Conservation (phyloP, 1,140 invertebrate species). For the Latrodectus geometricus region DNA sequence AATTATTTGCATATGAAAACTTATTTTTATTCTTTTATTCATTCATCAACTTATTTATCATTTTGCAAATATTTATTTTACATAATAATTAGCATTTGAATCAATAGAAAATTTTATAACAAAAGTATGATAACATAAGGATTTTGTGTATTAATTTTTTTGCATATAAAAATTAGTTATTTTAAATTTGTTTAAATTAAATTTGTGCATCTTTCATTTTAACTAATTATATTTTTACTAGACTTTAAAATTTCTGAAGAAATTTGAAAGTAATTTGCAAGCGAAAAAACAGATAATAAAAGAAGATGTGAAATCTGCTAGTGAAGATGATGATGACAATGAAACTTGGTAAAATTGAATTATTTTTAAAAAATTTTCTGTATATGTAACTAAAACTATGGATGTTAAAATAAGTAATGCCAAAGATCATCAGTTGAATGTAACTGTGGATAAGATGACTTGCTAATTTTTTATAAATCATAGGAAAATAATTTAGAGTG, state of each 20-base stretch:
- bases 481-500: too few relatives aligned
- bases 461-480: too few relatives aligned
- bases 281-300: slow-evolving; percentile 74
- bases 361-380: too few relatives aligned
- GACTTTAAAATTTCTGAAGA: slow-evolving; percentile 82
- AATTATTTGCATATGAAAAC: too few relatives aligned
- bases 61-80: slow-evolving; percentile 74
- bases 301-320: slow-evolving; percentile 62
- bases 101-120: not conserved
- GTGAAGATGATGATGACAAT: slow-evolving; percentile 65
- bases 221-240: slow-evolving; percentile 29
- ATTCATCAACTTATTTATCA: too few relatives aligned
- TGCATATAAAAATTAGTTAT: not conserved
- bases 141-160: too few relatives aligned
- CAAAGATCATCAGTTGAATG: too few relatives aligned
- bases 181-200: not conserved
- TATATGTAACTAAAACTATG: too few relatives aligned
- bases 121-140: too few relatives aligned
- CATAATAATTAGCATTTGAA: slow-evolving; percentile 5
- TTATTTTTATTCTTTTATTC: too few relatives aligned
- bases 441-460: too few relatives aligned
- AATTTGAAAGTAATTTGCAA: slow-evolving; percentile 85
- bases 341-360: slow-evolving; percentile 47
- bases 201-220: not conserved
- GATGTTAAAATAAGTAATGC: too few relatives aligned